Evolutionary conservation across 1,140 invertebrate genomes (phyloP).

Genomic region (Pissodes strobi): DNA sequence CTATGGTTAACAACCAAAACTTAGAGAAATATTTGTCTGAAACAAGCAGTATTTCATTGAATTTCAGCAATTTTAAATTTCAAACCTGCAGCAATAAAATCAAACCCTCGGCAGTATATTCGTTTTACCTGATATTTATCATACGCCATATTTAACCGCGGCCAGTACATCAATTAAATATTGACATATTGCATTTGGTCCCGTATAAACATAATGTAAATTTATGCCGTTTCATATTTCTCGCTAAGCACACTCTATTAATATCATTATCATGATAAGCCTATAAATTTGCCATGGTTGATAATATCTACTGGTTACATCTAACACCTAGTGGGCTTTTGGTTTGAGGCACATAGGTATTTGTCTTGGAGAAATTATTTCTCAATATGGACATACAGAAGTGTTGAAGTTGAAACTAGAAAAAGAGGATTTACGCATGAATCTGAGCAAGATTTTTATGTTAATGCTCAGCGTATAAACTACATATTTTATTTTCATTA

Average conservation of each 20-base stretch:
- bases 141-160: slow-evolving; percentile 22
- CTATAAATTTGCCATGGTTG: slow-evolving; percentile 17
- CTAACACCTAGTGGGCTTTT: not conserved
- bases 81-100: slow-evolving; percentile 16
- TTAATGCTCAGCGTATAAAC: too few relatives aligned
- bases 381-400: too few relatives aligned
- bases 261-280: slow-evolving; percentile 37
- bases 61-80: slow-evolving; percentile 14
- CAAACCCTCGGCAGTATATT: slow-evolving; percentile 25
- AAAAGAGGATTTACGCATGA: too few relatives aligned
- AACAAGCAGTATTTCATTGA: too few relatives aligned
- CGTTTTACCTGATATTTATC: slow-evolving; percentile 39
- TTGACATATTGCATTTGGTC: slow-evolving; percentile 45
- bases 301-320: not conserved
- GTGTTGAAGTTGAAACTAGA: too few relatives aligned
- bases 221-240: slow-evolving; percentile 40
- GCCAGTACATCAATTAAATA: slow-evolving; percentile 41
- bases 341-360: too few relatives aligned
- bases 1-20: too few relatives aligned
- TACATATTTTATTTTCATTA: too few relatives aligned
- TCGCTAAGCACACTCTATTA: slow-evolving; percentile 30
- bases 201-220: slow-evolving; percentile 43
- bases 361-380: too few relatives aligned
- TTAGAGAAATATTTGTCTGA: too few relatives aligned
- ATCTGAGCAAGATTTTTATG: too few relatives aligned